A percentile compares a stretch with the other conserved stretches of the same genome.
Evolutionary conservation across 2,113 vertebrate species (phyloP).

Genomic region (Cyprinodon tularosa): DNA sequence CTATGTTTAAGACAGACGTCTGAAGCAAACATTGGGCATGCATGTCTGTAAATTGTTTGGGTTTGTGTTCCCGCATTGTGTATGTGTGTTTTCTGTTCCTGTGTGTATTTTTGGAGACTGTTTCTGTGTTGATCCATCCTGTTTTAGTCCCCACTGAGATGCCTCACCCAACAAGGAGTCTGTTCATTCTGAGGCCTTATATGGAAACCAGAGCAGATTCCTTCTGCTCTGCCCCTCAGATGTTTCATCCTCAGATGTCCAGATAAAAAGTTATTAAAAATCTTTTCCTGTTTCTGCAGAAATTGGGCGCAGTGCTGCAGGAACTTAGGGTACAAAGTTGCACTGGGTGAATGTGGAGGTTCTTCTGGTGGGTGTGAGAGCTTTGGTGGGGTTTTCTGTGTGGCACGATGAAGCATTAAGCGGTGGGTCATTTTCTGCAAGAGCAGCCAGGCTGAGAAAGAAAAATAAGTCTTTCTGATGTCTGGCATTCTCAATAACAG

Average conservation of each 20-base stretch:
- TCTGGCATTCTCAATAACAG: conserved; percentile 26
- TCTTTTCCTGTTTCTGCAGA: neutral
- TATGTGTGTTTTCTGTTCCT: conserved; percentile 10
- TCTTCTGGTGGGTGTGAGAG: conserved; percentile 5
- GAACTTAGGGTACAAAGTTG: conserved; percentile 8
- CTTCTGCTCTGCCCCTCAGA: conserved; percentile 23
- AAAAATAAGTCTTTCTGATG: conserved; percentile 35
- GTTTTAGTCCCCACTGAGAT: conserved; percentile 68
- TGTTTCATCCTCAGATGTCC: conserved; percentile 15
- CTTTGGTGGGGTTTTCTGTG: neutral
- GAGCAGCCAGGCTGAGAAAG: conserved; percentile 40
- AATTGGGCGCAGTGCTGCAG: neutral
- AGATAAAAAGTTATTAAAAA: neutral
- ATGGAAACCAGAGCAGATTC: conserved; percentile 60
- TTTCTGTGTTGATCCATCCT: conserved; percentile 27
- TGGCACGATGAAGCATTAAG: conserved; percentile 16
- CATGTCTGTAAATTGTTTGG: conserved; percentile 36
- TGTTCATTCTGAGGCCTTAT: conserved; percentile 70
- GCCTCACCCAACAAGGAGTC: conserved; percentile 56
- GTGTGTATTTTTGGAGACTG: conserved; percentile 20
- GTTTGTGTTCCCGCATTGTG: conserved; percentile 21
- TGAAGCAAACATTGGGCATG: conserved; percentile 7
- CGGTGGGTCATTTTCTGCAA: conserved; percentile 52
- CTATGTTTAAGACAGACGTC: conserved; percentile 9
- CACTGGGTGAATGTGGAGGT: conserved; percentile 17